Evolutionary conservation across 2,888 invertebrate species (phyloP).

Genomic region (Ophonus ardosiacus): DNA sequence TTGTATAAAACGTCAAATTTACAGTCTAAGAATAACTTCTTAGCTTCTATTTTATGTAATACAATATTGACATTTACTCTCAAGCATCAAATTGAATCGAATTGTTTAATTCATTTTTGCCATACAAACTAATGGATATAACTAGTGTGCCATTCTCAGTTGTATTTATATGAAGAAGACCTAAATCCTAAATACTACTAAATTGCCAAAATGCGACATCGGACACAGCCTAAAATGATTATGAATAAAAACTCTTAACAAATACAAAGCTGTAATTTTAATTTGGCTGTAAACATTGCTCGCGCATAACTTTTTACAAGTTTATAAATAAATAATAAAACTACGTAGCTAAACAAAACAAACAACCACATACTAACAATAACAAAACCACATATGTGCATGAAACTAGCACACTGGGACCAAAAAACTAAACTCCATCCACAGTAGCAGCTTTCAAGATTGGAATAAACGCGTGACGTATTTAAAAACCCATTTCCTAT

Average conservation of each 20-base stretch:
- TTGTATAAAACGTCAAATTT: too few species aligned
- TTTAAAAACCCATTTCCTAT: constrained; percentile 67
- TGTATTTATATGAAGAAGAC: too few species aligned
- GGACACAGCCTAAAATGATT: too few species aligned
- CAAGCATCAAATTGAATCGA: too few species aligned
- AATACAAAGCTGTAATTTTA: constrained; percentile 17
- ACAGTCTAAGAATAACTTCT: too few species aligned
- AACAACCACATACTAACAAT: constrained; percentile 18
- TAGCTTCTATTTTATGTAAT: too few species aligned
- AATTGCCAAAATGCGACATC: too few species aligned
- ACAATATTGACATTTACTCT: too few species aligned
- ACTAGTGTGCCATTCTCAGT: too few species aligned
- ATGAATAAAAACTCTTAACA: constrained; percentile 6
- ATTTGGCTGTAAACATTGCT: constrained; percentile 20
- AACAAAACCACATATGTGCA: constrained; percentile 39
- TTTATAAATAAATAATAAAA: constrained; percentile 17
- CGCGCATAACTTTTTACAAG: neutral
- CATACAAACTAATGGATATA: too few species aligned
- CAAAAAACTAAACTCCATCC: constrained; percentile 23
- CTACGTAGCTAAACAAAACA: constrained; percentile 10
- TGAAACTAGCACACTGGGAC: constrained; percentile 35
- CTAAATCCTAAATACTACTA: too few species aligned
- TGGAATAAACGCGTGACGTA: constrained; percentile 49
- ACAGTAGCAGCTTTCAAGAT: constrained; percentile 12
- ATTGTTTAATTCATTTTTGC: too few species aligned